Percentiles rank a stretch among this genome's conserved stretches.
Evolutionary conservation across 2,797 vertebrate genomes (phyloP).

Genomic region (Ctenosaura bakeri): DNA sequence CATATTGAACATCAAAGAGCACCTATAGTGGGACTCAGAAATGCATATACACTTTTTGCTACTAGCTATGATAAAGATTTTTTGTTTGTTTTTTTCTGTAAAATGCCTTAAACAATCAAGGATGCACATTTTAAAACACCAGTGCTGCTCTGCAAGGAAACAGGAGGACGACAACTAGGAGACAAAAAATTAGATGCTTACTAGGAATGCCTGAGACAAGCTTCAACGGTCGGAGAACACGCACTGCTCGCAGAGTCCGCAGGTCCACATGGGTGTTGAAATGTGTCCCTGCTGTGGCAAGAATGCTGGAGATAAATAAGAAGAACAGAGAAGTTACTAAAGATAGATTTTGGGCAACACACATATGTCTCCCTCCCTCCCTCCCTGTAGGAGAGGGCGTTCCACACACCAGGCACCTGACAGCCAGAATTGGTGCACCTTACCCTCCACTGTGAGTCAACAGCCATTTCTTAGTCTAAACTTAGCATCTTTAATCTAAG

Average conservation of each 20-base stretch:
- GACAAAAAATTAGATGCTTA: constrained; percentile 79
- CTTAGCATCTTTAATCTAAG: constrained; percentile 18
- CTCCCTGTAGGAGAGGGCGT: constrained; percentile 5
- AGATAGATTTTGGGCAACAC: not conserved
- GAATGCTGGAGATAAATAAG: constrained; percentile 86
- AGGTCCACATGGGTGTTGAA: constrained; percentile 98
- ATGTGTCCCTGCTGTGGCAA: constrained; percentile 94
- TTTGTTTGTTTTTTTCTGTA: not conserved
- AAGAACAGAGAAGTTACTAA: constrained; percentile 61
- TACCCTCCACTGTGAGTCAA: constrained; percentile 60
- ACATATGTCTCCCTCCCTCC: not conserved
- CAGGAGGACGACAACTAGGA: too few species aligned
- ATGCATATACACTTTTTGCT: not conserved
- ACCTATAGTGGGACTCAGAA: not conserved
- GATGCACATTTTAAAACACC: not conserved
- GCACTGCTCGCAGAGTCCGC: constrained; percentile 94
- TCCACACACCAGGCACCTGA: constrained; percentile 24
- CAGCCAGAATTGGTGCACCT: constrained; percentile 65
- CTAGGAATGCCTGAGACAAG: constrained; percentile 99
- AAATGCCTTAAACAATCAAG: not conserved
- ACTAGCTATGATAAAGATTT: not conserved
- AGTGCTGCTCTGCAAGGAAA: not conserved
- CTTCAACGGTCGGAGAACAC: constrained; percentile 95
- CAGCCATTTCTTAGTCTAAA: constrained; percentile 46
- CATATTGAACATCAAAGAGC: not conserved